These are phyloP conservation scores for Scotopteryx bipunctaria DNA, from an alignment of 2,888 invertebrate species.

Conservation along the genomic window DNA sequence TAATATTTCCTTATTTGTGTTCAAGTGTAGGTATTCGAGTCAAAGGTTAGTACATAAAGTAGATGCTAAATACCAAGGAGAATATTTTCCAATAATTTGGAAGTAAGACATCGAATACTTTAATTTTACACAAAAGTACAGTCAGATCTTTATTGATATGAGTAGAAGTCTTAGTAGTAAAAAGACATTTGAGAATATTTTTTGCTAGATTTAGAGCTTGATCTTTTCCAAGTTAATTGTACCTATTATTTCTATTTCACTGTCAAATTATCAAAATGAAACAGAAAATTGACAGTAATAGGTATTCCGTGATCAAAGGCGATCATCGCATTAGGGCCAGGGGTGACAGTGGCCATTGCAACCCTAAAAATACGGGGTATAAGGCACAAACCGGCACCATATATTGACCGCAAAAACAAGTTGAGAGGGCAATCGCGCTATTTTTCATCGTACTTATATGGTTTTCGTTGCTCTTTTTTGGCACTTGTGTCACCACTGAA, in stretches of 20 bases:
- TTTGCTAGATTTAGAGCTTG: too few relatives aligned
- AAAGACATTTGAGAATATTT: too few relatives aligned
- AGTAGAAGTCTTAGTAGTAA: too few relatives aligned
- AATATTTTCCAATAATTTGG: not conserved
- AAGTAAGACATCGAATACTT: too few relatives aligned
- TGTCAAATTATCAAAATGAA: not conserved
- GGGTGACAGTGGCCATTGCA: conserved; percentile 35
- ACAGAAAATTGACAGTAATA: conserved; percentile 10
- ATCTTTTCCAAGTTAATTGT: too few relatives aligned
- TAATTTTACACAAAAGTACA: too few relatives aligned
- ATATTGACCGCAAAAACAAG: conserved; percentile 51
- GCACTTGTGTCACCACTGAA: too few relatives aligned
- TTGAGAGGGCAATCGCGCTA: too few relatives aligned
- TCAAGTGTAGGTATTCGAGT: conserved; percentile 3
- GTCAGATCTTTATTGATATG: too few relatives aligned
- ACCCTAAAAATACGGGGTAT: conserved; percentile 43
- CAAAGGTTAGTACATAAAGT: conserved; percentile 2
- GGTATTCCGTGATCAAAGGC: conserved; percentile 22
- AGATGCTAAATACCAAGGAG: not conserved
- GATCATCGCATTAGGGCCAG: conserved; percentile 15
- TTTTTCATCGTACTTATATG: too few relatives aligned
- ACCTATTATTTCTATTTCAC: not conserved
- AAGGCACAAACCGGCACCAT: conserved; percentile 51
- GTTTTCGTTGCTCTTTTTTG: too few relatives aligned
- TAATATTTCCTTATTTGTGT: conserved; percentile 8